Base-by-base conservation (phyloP, 2,113 vertebrate genomes). In the Carassius gibelio region DNA sequence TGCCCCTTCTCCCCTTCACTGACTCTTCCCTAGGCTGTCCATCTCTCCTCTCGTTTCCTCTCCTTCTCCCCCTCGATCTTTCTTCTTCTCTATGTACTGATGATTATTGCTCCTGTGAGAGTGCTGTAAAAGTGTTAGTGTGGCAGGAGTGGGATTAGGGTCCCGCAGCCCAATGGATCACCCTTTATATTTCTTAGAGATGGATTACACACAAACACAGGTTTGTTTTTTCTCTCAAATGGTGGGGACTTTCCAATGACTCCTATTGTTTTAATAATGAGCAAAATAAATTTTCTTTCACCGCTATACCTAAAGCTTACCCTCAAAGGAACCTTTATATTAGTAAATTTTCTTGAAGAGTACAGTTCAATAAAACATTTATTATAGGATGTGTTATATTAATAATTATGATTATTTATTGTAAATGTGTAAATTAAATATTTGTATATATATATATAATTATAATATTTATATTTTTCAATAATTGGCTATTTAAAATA, bases 61-160 rank as follows among this genome's bases (percentile, higher is more conserved):
- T 55, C 15, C 15, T 34, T 13, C 19, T 59, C 30, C 75, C 17
- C 26, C 15, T 59, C 1, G 15, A n/a, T 19, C 50, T 77, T 15
- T 77, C 26, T 57, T n/a, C 57, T 55, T 71, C 30, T 81, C 23
- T 34, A 34, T 81, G 38, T 52, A 68, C 79, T 82, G 48, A 82
- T 82, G 81, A 71, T 71, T 82, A 71, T 82, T 72, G 81, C 48
- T 34, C 81, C 81, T 3, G 11, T 23, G 66, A 50, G 81, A 71
- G 30, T 10, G 48, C 66, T 36, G 81, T 71, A 71, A 82, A 48
- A 72, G 81, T 50, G 66, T 82, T 82, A 57, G 30, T 57, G 30
- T 52, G 81, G 11, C 66, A 82, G 81, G 19, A 82, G 48, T 23
- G 17, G 66, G 30, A 82, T 72, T 71, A 82, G 10, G 30, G 30